These are phyloP conservation scores for Elysia crispata DNA, from an alignment of 2,888 invertebrate species.

Conservation along the genomic window DNA sequence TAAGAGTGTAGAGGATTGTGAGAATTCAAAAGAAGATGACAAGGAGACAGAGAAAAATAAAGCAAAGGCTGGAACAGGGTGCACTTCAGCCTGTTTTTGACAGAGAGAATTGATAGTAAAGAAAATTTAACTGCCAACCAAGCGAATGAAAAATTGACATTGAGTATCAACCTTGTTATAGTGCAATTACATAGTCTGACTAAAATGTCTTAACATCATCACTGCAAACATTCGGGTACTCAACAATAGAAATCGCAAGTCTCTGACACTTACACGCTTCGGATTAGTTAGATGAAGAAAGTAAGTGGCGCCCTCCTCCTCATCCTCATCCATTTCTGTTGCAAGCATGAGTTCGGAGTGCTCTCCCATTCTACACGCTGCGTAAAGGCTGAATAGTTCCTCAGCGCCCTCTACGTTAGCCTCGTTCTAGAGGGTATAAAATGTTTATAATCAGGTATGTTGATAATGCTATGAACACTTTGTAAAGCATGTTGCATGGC, in stretches of 20 bases:
- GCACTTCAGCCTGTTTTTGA: too few species aligned
- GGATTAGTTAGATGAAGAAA: slow-evolving; percentile 55
- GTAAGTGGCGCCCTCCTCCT: slow-evolving; percentile 61
- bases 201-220: too few species aligned
- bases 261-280: slow-evolving; percentile 53
- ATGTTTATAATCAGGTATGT: neutral
- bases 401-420: slow-evolving; percentile 59
- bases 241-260: too few species aligned
- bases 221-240: too few species aligned
- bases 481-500: too few species aligned
- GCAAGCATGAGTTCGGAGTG: slow-evolving; percentile 58
- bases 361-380: slow-evolving; percentile 62
- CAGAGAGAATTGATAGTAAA: too few species aligned
- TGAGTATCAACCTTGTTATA: too few species aligned
- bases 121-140: too few species aligned
- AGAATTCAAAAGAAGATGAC: neutral
- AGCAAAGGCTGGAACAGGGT: neutral
- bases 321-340: slow-evolving; percentile 47
- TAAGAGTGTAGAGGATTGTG: neutral
- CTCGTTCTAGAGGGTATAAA: slow-evolving; percentile 50
- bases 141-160: too few species aligned
- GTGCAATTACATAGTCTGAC: too few species aligned
- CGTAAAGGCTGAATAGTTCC: slow-evolving; percentile 59
- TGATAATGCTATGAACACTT: too few species aligned
- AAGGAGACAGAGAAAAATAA: neutral